Evolutionary conservation across 2,113 vertebrate species (phyloP), one percentile per base, ranked within the genome.

Genomic region (Aplodontia rufa): DNA sequence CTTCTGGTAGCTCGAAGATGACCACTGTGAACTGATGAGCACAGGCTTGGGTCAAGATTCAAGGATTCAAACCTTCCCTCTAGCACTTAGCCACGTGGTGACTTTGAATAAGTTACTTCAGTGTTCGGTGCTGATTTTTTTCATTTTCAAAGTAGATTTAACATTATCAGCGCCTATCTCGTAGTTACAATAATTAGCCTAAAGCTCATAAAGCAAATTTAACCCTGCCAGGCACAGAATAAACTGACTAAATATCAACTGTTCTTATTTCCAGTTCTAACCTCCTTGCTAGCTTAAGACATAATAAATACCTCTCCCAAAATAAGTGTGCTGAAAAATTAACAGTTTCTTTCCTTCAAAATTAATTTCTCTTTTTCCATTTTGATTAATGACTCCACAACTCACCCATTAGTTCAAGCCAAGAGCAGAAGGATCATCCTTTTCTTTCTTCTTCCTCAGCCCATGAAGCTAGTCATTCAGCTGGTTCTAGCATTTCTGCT

Each of bases 371-470:
- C 5, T 66, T 85, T 96, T 91, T 58, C 47, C 37, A 45, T 91
- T 93, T 89, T 82, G 5, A 74, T 66, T 87, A 64, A 66, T 88
- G 24, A 74, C 55, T 74, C 26, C 40, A 64, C 42, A 62, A 28
- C 32, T 22, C 35, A 62, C 30, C 0, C 64, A 22, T 47, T 66
- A 49, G 49, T 90, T 42, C 13, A 42, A 53, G 86, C n/a, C 47
- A 62, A 72, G 32, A 84, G 42, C 47, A 69, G 42, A 96, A 32
- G 0, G 6, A 13, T 53, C 81, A 62, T 84, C 55, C 24, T 87
- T 87, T 75, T 75, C 82, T 87, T 88, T 42, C 78, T 87, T 88
- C 62, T 72, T 93, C 66, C 47, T 91, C 24, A 51, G 26, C 12
- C 49, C 45, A 75, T 40, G 42, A 83, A 90, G 42, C 53, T 68